Percentiles rank a stretch among this genome's conserved stretches.
phyloP scores from a whole-genome alignment of 2,888 invertebrate genomes.

The Reticulitermes lucifugus region DNA sequence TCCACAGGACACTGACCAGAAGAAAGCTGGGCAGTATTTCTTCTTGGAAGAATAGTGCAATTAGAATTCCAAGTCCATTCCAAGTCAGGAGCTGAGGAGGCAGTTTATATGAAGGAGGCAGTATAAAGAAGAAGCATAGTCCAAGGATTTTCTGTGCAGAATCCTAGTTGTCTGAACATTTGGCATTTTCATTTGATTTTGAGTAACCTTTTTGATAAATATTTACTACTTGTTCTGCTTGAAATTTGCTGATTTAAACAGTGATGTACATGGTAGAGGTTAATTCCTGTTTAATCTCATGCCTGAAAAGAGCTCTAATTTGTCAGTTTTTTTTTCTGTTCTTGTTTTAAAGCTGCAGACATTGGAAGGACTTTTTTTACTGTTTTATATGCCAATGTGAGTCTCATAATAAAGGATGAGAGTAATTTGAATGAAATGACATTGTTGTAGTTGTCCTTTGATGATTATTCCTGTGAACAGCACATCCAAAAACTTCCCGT shows the following conservation, averaged over 20 bases:
- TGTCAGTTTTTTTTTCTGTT: background rate
- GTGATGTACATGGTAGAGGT: background rate
- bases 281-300: background rate
- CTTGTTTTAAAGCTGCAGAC: background rate
- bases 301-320: background rate
- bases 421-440: background rate
- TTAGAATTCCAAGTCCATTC: background rate
- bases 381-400: background rate
- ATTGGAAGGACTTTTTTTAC: background rate
- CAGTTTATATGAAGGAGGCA: background rate
- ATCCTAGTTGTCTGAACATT: background rate
- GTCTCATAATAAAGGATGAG: background rate
- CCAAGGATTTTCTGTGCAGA: background rate
- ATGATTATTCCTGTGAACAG: background rate
- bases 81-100: background rate
- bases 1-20: conserved; percentile 93
- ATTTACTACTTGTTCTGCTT: background rate
- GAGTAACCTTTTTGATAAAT: background rate
- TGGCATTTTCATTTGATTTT: background rate
- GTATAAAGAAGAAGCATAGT: background rate
- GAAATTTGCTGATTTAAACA: background rate
- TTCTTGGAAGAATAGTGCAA: conserved; percentile 90
- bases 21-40: conserved; percentile 97
- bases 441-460: background rate
- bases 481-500: background rate